These are phyloP conservation scores for Xenotilapia leptura DNA, from an alignment of 2,113 vertebrate species.

Conservation along the genomic window DNA sequence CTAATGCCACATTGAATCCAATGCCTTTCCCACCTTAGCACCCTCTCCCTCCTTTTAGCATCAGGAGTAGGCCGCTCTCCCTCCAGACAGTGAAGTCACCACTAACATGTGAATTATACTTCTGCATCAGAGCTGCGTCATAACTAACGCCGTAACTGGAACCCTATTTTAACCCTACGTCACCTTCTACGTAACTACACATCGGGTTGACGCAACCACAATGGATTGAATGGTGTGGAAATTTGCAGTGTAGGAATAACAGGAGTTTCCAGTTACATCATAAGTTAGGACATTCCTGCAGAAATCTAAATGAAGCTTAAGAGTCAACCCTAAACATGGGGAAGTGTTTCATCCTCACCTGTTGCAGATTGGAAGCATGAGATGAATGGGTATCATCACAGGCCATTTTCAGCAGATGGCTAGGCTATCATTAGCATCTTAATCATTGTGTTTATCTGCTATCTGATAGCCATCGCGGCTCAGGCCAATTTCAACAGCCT, in stretches of 20 bases:
- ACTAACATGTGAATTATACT: neutral
- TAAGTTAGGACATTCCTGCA: fast-evolving
- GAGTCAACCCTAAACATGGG: neutral
- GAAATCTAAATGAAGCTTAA: neutral
- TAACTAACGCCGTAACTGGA: neutral
- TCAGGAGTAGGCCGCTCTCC: neutral
- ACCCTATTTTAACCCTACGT: neutral
- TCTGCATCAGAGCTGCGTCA: neutral
- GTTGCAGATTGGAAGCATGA: neutral
- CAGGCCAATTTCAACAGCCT: neutral
- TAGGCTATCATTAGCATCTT: constrained; percentile 43
- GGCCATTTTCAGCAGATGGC: constrained; percentile 11
- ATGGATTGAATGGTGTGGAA: fast-evolving
- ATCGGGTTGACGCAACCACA: fast-evolving
- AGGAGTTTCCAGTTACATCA: neutral
- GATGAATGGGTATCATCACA: constrained; percentile 16
- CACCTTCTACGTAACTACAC: neutral
- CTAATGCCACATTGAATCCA: constrained; percentile 20
- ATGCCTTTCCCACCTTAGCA: neutral
- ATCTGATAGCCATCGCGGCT: neutral
- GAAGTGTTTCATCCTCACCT: constrained; percentile 21
- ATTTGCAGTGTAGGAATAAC: neutral
- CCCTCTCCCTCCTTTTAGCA: neutral
- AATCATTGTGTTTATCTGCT: constrained; percentile 4
- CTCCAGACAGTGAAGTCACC: constrained; percentile 11